Conservation (phyloP, 2,888 invertebrate species). For the Lasioglossum vierecki region DNA sequence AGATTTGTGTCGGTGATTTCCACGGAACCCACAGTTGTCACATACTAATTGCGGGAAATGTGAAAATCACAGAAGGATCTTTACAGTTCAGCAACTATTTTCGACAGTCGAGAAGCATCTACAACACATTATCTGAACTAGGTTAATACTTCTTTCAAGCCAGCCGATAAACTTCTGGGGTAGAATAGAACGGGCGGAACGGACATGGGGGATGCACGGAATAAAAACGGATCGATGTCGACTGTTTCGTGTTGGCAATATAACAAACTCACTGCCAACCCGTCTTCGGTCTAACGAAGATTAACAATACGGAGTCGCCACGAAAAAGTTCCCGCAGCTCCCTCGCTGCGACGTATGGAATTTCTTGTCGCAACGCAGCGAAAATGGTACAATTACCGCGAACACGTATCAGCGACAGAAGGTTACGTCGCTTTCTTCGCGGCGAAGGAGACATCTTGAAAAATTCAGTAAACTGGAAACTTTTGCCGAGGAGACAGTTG, state of each 20-base stretch:
- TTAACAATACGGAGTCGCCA: background rate
- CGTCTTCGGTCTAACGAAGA: constrained; percentile 1
- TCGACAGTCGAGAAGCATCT: background rate
- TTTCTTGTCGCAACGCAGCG: background rate
- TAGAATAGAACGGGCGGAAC: background rate
- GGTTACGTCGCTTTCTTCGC: constrained; percentile 4
- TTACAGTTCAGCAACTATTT: background rate
- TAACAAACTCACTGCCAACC: background rate
- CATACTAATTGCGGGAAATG: background rate
- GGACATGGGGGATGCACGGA: background rate
- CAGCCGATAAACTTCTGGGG: background rate
- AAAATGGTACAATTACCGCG: constrained; percentile 38
- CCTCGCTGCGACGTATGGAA: background rate
- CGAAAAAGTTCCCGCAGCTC: background rate
- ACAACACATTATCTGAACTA: background rate
- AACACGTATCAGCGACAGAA: constrained; percentile 22
- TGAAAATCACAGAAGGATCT: background rate
- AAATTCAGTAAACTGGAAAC: constrained; percentile 49
- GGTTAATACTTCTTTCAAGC: background rate
- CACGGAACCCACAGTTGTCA: background rate
- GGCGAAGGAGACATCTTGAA: constrained; percentile 24
- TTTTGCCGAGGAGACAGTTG: background rate
- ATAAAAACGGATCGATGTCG: constrained; percentile 11
- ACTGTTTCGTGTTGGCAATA: constrained; percentile 6
- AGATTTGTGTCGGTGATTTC: too few species aligned